Evolutionary conservation across 2,888 invertebrate genomes (phyloP), one percentile per base, ranked within the genome.

Genomic region (Euphydryas editha): DNA sequence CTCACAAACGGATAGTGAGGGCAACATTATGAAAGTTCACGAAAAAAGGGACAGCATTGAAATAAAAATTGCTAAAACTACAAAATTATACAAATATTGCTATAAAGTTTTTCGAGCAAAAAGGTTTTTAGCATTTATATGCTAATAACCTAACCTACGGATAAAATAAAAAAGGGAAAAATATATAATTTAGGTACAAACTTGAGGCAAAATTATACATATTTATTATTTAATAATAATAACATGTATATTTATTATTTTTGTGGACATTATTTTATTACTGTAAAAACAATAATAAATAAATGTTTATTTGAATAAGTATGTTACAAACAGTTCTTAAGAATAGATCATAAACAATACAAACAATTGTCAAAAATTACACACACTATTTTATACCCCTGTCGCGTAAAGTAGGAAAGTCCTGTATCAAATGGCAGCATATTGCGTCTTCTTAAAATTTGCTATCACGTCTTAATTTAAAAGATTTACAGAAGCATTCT

Each of bases 401-500:
- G 30, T 30, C 4, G 30, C n/a, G n/a, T n/a, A n/a, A n/a, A n/a
- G n/a, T n/a, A n/a, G n/a, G n/a, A n/a, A n/a, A n/a, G n/a, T n/a
- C n/a, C n/a, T n/a, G n/a, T n/a, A n/a, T n/a, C n/a, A 6, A 17
- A 17, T n/a, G 42, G n/a, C 7, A 17, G 18, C 7, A 17, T 47
- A 4, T 47, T 11, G 15, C 6, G 21, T 24, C 6, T 51, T 5
- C 21, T 51, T 51, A 7, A 15, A 51, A 51, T 24, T 51, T 51
- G 21, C 3, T 21, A 24, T 51, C 15, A 24, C 13, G 13, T 11
- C 24, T 15, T 13, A 21, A 2, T 51, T 7, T 13, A 51, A 21
- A 15, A 24, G 13, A 47, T 13, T 13, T 21, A 51, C 15, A 21
- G 20, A 20, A 24, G 15, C 24, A 51, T 51, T 86, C 86, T 86